Evolutionary conservation across 2,797 vertebrate genomes (phyloP), one percentile per base, ranked within the genome.

Genomic region (Eremophila alpestris): DNA sequence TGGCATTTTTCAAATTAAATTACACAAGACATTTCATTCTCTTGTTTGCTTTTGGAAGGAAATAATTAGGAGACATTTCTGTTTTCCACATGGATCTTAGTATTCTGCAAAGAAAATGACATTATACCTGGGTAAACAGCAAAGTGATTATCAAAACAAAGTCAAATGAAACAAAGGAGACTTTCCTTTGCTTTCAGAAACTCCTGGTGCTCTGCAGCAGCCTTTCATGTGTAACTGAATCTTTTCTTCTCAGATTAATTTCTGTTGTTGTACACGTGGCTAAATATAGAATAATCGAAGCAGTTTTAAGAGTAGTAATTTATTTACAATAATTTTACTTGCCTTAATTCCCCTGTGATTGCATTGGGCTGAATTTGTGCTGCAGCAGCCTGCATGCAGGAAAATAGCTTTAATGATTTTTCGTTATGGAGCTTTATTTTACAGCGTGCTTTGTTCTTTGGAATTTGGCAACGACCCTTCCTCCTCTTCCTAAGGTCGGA

Each of bases 1-100:
- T 91, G 70, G 58, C 48, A 83, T 85, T 52, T 93, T 96, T 94
- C 79, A 90, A 90, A 96, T 96, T 97, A 93, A 97, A 95, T 97
- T 97, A 96, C 92, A 95, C 85, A 85, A 95, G 94, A 65, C 52
- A 59, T 92, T 94, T 76, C 81, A 70, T 96, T 91, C 68, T 93
- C 71, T 91, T 96, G 78, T 97, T 97, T 97, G 90, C 84, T 84
- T 96, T 95, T 65, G 94, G 69, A 91, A 87, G 78, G 93, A 97
- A 97, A 97, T 95, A 96, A 97, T 96, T 94, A 97, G 68, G 68
- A 97, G 77, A 84, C 90, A 81, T 94, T 96, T 97, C 75, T 89
- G 77, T 96, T 96, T 98, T 95, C 85, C 71, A 81, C 84, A 63
- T 74, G 89, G 83, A 94, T 94, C 95, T 94, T 94, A 83, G 71